Evolutionary conservation across 2,797 vertebrate species (phyloP).

Genomic region (Alectoris magna): DNA sequence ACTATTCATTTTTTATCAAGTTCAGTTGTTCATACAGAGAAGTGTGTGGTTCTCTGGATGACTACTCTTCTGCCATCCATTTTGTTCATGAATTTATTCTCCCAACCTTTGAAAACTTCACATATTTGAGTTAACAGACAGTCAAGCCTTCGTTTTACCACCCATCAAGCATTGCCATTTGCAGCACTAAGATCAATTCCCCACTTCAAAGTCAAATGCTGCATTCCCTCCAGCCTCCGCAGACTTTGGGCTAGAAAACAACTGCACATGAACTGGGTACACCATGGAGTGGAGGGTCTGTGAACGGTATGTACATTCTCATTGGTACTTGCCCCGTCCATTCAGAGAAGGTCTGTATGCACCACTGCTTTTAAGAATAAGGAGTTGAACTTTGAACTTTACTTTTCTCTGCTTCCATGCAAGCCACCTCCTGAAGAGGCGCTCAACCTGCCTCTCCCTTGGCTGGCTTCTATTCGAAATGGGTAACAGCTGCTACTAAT

Average conservation of each 20-base stretch:
- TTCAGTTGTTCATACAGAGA: not conserved
- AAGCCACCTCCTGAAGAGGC: not conserved
- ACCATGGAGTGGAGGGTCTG: rapidly evolving
- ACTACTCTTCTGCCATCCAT: not conserved
- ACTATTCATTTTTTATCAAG: not conserved
- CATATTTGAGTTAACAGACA: not conserved
- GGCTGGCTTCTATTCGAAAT: not conserved
- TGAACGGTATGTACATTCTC: not conserved
- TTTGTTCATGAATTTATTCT: not conserved
- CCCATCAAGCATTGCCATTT: not conserved
- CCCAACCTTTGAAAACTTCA: not conserved
- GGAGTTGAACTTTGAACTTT: not conserved
- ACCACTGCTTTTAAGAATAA: not conserved
- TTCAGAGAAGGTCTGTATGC: not conserved
- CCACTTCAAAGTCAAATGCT: not conserved
- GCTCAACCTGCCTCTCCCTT: not conserved
- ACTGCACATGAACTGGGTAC: not conserved
- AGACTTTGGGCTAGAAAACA: not conserved
- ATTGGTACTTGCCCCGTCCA: not conserved
- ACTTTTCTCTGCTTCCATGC: not conserved
- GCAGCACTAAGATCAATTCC: not conserved
- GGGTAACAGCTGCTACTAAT: conserved; percentile 31
- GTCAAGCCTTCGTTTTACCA: not conserved
- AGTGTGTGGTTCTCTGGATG: not conserved
- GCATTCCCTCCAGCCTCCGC: not conserved